Base-by-base conservation (phyloP, 1,140 invertebrate species). In the Melitaea cinxia region DNA sequence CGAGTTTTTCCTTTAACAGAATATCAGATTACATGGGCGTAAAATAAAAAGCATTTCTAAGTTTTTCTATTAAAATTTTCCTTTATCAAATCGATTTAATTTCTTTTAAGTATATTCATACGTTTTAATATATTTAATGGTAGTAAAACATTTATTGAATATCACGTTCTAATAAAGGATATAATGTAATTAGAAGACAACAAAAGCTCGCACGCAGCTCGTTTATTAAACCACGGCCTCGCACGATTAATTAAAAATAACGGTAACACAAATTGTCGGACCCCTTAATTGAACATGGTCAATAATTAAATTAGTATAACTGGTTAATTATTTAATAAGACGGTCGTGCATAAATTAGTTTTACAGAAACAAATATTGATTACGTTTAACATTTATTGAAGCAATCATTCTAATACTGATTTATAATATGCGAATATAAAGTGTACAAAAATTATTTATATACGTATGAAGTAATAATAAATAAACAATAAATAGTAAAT, bases 241-340 rank as follows among this genome's bases (percentile, higher is more conserved):
- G 39, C 39, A n/a, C 15, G 39, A 45, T 45, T 17, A 45, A 45
- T 45, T 45, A 45, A 17, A 19, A 6, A 45, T 45, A 45, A 45
- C 35, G 35, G n/a, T 37, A 45, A 7, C 15, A 19, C 15, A 19
- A 19, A 45, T 45, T 45, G 15, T 45, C 39, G 19, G 15, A 45
- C 17, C 15, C 15, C 6, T 45, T 45, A 19, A 45, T 19, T 45
- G 19, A 45, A 45, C 39, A 19, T 17, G 5, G 39, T 19, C 15
- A 19, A 15, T 17, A 45, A 45, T 45, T 45, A 45, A 45, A n/a
- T 45, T 45, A 19, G 39, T 45, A 19, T 45, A 6, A n/a, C 14
- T 37, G 9, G n/a, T 39, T 15, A 39, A 39, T 7, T 45, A 45
- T 17, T 19, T 17, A 45, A 45, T 17, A 45, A 45, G 17, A 9